Percentiles rank a stretch among this genome's conserved stretches.
These are phyloP conservation scores for Umimayanthus chanpuru DNA, from an alignment of 92 coral and sea anemone genomes.

Conservation along the genomic window DNA sequence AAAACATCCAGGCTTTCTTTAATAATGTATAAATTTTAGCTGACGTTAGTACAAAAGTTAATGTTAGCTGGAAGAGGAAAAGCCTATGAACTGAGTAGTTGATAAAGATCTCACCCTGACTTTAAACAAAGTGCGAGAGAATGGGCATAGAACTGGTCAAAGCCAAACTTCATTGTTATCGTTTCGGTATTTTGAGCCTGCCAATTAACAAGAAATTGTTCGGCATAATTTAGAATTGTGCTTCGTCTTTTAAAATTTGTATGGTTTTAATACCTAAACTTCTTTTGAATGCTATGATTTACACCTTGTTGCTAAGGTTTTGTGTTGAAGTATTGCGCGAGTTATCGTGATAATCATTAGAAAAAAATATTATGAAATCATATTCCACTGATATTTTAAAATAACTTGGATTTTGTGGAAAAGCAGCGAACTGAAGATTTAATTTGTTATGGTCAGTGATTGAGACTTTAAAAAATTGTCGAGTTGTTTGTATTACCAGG, in stretches of 20 bases:
- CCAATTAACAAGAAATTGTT: conserved; percentile 30
- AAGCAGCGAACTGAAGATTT: neutral
- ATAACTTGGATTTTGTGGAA: neutral
- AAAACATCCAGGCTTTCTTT: neutral
- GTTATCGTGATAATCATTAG: neutral
- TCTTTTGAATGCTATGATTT: conserved; percentile 1
- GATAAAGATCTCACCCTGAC: conserved; percentile 26
- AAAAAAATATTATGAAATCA: neutral
- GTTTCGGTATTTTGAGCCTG: neutral
- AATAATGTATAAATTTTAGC: neutral
- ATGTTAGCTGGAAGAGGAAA: neutral
- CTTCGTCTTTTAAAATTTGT: neutral
- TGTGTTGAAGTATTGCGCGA: neutral
- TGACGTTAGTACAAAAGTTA: neutral
- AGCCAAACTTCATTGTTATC: conserved; percentile 20
- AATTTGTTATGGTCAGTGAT: neutral
- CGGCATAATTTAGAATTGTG: conserved; percentile 8
- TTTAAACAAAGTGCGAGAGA: conserved; percentile 2
- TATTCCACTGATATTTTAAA: conserved; percentile 4
- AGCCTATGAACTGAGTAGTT: conserved; percentile 2
- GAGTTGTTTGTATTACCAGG: conserved; percentile 12
- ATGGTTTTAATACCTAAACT: neutral
- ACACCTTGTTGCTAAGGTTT: neutral
- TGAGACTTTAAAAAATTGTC: neutral
- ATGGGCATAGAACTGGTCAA: neutral